Conservation (phyloP, 2,113 vertebrate species). For the Osmerus eperlanus region DNA sequence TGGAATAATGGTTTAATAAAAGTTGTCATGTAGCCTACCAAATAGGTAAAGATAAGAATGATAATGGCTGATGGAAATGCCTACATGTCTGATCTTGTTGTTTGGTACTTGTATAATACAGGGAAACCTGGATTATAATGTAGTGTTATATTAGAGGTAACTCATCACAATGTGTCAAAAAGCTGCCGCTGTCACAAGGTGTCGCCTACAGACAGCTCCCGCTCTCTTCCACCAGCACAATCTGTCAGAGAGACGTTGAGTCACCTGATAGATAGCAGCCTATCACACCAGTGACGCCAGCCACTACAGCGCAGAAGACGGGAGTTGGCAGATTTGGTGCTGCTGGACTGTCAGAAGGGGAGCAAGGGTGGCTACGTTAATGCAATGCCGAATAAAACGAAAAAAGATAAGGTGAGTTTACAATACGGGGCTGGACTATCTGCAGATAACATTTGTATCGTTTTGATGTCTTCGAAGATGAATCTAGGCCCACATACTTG, state of each 20-base stretch:
- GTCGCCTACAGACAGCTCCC: constrained; percentile 28
- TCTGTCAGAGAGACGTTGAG: neutral
- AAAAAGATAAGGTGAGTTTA: constrained; percentile 90
- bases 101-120: neutral
- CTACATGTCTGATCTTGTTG: neutral
- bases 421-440: too few relatives aligned
- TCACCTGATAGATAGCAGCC: constrained; percentile 60
- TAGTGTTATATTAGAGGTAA: too few relatives aligned
- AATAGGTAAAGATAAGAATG: too few relatives aligned
- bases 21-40: too few relatives aligned
- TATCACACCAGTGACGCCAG: constrained; percentile 42
- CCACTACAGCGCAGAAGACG: constrained; percentile 37
- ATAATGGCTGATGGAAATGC: too few relatives aligned
- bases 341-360: constrained; percentile 52
- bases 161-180: neutral
- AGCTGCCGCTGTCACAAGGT: neutral
- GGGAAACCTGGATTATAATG: too few relatives aligned
- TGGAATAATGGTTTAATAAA: too few relatives aligned
- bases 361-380: constrained; percentile 58
- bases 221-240: too few relatives aligned
- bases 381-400: constrained; percentile 95
- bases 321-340: constrained; percentile 64
- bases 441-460: neutral
- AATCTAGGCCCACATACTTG: neutral
- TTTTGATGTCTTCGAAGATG: neutral